Evolutionary conservation across 2,888 invertebrate species (phyloP).

Genomic region (Noctua pronuba): DNA sequence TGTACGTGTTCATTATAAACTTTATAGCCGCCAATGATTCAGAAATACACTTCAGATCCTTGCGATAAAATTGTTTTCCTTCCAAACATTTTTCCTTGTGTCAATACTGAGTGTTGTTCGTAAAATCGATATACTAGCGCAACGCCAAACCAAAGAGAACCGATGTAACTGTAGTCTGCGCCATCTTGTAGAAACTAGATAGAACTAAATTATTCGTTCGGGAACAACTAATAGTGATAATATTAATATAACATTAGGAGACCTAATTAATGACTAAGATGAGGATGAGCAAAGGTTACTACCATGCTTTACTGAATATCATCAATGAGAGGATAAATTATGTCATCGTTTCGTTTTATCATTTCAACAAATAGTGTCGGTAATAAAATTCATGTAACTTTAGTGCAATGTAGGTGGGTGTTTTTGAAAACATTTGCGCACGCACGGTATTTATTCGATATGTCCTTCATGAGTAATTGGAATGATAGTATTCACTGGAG

Average conservation of each 20-base stretch:
- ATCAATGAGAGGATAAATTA: constrained; percentile 6
- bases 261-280: constrained; percentile 6
- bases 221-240: constrained; percentile 41
- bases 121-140: constrained; percentile 89
- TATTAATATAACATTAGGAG: neutral
- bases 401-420: neutral
- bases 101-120: constrained; percentile 78
- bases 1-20: constrained; percentile 7
- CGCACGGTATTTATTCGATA: constrained; percentile 1
- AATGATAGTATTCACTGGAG: constrained; percentile 28
- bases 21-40: neutral
- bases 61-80: constrained; percentile 53
- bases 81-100: constrained; percentile 77
- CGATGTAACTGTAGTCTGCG: constrained; percentile 69
- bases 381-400: constrained; percentile 14
- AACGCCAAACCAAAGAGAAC: constrained; percentile 84
- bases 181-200: constrained; percentile 78
- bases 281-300: neutral
- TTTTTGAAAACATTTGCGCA: constrained; percentile 18
- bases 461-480: constrained; percentile 17
- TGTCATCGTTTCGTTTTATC: neutral
- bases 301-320: constrained; percentile 5
- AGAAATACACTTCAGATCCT: constrained; percentile 19
- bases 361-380: neutral
- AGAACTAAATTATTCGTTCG: constrained; percentile 58